Base-by-base conservation (phyloP, 2,797 vertebrate species). In the Lepus oiostolus region DNA sequence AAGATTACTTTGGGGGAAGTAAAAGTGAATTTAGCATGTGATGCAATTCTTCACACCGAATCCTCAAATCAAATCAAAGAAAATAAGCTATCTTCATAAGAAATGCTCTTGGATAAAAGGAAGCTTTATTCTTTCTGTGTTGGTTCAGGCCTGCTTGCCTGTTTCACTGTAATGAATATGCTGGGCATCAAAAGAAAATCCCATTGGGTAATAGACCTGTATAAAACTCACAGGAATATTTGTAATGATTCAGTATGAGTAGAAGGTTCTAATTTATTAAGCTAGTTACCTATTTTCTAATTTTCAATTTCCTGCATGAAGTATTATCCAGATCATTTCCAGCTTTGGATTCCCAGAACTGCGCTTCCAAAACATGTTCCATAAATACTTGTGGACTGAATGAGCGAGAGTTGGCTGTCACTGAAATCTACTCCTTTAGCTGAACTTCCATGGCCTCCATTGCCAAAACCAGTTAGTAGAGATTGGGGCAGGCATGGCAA, bases 11-110 rank as follows among this genome's bases (percentile, higher is more conserved):
- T 91, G 91, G 11, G 94, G 88, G 82, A 28, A 86, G 14, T 75
- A 87, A 86, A 96, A 94, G 42, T 95, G 68, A 91, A 76, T 92
- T 82, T 32, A 77, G 38, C 74, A 89, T n/a, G 2, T 83, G 70
- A 88, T 68, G 3, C 30, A 92, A 24, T 62, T 17, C 8, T 79
- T 93, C 79, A 63, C 42, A 65, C 0, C 74, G 26, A 94, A 93
- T 32, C 63, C 54, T 94, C 30, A 58, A 91, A 75, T 72, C 52
- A 95, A 86, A 85, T 65, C 47, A 89, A 93, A 90, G 50, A 74
- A 82, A 94, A 74, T 70, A 80, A 91, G 22, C 8, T 77, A 7
- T 42, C 2, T 47, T 42, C 42, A 1, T 42, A 42, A 42, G 42
- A 42, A 87, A 93, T 72, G 17, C 32, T 93, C 83, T 82, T 21